Evolutionary conservation across 2,113 vertebrate genomes (phyloP), one percentile per base, ranked within the genome.

Genomic region (Isurus oxyrinchus): DNA sequence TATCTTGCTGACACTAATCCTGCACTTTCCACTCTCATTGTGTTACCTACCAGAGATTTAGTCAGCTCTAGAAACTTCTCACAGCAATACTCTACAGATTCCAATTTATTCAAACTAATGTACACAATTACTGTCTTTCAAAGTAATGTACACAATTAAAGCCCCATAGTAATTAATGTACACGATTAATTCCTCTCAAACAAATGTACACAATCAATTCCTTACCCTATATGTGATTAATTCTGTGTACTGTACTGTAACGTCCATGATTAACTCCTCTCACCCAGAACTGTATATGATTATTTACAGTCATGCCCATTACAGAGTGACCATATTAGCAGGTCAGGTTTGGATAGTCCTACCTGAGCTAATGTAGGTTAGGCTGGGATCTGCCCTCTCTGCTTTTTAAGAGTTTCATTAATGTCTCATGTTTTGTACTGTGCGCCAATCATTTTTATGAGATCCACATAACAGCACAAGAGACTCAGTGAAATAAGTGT

Each of bases 141-240:
- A 57, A 91, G 27, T 61, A 91, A 59, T 91, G 57, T 91, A 59
- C 57, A 91, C 88, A 35, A 61, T 91, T 91, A 91, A 59, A n/a
- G 4, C 11, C 35, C n/a, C 31, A 31, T 31, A 76, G 8, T 35
- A 8, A 61, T 35, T 59, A n/a, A 59, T 88, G 49, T 23, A 53
- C 25, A 11, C 7, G 8, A 88, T 25, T 55, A 86, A 57, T 90
- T 55, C 53, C 49, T 25, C 53, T 90, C 27, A 90, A 25, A 57
- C 87, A 27, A 3, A 31, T 31, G 2, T 67, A 67, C 66, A 67
- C 66, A 67, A 67, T 67, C 23, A 67, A 67, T 67, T 67, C 5
- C 19, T 66, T 66, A 21, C 19, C 44, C 14, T 35, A 10, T 16
- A 91, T 27, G 35, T 1, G 5, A n/a, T 93, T 93, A 93, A 61